Evolutionary conservation across 2,113 vertebrate species (phyloP).

Genomic region (Blennius ocellaris): DNA sequence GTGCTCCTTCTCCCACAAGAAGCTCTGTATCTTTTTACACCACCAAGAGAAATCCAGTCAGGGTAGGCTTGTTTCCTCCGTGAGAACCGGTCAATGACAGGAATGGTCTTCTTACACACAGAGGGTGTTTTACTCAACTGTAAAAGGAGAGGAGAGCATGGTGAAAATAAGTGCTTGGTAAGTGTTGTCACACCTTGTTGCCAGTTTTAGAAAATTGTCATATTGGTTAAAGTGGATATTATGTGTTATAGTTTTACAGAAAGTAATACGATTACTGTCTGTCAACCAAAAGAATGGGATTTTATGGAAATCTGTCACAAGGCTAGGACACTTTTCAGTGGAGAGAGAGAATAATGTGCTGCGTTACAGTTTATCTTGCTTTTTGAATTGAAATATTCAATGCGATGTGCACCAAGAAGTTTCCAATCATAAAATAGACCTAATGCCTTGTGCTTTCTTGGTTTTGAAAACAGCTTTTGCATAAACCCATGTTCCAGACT

Average conservation of each 20-base stretch:
- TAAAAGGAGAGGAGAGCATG: conserved; percentile 53
- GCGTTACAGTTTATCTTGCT: background rate
- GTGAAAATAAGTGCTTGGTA: conserved; percentile 55
- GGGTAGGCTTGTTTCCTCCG: background rate
- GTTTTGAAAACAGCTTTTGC: background rate
- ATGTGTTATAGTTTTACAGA: background rate
- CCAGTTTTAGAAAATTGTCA: conserved; percentile 10
- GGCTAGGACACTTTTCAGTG: background rate
- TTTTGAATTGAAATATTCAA: background rate
- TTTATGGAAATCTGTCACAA: conserved; percentile 20
- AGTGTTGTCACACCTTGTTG: conserved; percentile 46
- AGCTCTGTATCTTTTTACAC: conserved; percentile 4
- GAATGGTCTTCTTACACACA: conserved; percentile 72
- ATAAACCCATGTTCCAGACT: background rate
- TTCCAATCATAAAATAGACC: background rate
- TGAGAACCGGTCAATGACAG: conserved; percentile 30
- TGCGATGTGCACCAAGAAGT: too few species aligned
- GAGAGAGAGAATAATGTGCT: conserved; percentile 1
- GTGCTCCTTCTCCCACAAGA: conserved; percentile 11
- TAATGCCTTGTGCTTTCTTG: background rate
- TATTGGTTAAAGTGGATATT: background rate
- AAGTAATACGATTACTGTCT: conserved; percentile 3
- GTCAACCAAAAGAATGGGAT: conserved; percentile 1
- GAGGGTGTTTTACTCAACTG: conserved; percentile 75
- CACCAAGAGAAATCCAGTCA: background rate